Percentiles rank a stretch among this genome's conserved stretches.
Conservation (phyloP, 2,797 vertebrate genomes). For the Merluccius polli region DNA sequence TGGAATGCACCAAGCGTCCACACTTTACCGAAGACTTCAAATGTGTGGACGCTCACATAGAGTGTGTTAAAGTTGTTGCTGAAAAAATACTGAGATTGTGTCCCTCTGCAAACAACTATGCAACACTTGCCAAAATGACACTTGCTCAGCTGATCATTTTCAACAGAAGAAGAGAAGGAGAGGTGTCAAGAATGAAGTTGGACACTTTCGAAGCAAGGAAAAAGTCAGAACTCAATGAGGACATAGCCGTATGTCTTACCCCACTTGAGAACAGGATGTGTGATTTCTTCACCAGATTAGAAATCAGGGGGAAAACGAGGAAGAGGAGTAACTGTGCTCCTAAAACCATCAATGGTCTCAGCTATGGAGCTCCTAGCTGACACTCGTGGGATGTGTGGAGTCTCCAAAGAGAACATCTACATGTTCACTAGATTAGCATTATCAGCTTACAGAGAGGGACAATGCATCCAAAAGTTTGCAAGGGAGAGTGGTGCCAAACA, state of each 20-base stretch:
- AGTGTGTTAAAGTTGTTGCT: neutral
- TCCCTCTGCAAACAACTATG: slow-evolving; percentile 10
- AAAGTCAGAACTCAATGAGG: slow-evolving; percentile 2
- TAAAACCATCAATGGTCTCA: slow-evolving; percentile 7
- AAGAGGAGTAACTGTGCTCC: slow-evolving; percentile 16
- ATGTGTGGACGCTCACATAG: neutral
- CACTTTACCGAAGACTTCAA: slow-evolving; percentile 14
- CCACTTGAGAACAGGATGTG: slow-evolving; percentile 16
- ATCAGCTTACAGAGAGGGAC: slow-evolving; percentile 1
- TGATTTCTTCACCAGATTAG: slow-evolving; percentile 13
- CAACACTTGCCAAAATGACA: neutral
- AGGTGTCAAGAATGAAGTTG: slow-evolving; percentile 11
- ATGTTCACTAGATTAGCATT: slow-evolving; percentile 10
- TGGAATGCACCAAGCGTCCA: slow-evolving; percentile 12
- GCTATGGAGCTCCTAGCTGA: slow-evolving; percentile 13
- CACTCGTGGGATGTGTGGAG: neutral
- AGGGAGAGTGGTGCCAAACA: slow-evolving; percentile 14
- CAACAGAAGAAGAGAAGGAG: slow-evolving; percentile 11
- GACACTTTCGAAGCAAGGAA: slow-evolving; percentile 3
- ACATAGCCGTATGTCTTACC: neutral
- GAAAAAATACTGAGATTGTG: slow-evolving; percentile 1
- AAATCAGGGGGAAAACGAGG: slow-evolving; percentile 17
- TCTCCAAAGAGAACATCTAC: neutral
- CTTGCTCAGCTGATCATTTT: slow-evolving; percentile 10
- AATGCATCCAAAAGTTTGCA: slow-evolving; percentile 2